Percentiles rank a stretch among this genome's conserved stretches.
phyloP scores from a whole-genome alignment of 1,140 invertebrate genomes.

The Hypothenemus hampei region DNA sequence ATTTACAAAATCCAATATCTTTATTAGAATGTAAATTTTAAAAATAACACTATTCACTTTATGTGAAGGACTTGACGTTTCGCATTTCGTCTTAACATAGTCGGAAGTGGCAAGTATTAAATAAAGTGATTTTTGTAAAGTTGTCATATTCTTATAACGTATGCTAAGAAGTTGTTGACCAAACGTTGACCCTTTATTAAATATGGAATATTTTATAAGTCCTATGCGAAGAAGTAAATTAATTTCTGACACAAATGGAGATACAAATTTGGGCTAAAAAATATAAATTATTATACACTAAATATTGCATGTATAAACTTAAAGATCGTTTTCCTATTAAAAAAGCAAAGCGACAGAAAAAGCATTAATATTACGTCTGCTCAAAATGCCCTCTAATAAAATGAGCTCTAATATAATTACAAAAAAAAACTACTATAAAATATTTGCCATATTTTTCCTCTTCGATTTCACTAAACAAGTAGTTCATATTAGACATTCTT shows the following conservation, averaged over 20 bases:
- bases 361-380: too few species aligned
- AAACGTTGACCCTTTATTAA: slow-evolving; percentile 38
- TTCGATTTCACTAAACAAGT: too few species aligned
- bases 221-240: slow-evolving; percentile 35
- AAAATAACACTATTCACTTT: slow-evolving; percentile 30
- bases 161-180: slow-evolving; percentile 44
- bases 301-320: slow-evolving; percentile 15
- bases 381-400: slow-evolving; percentile 9
- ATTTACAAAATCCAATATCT: slow-evolving; percentile 40
- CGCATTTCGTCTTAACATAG: slow-evolving; percentile 38
- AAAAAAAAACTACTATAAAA: too few species aligned
- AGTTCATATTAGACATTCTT: too few species aligned
- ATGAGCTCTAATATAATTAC: slow-evolving; percentile 10
- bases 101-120: slow-evolving; percentile 30
- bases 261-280: slow-evolving; percentile 36
- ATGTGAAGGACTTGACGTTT: slow-evolving; percentile 34
- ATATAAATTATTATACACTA: not conserved
- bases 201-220: slow-evolving; percentile 39
- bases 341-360: too few species aligned
- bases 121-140: slow-evolving; percentile 35
- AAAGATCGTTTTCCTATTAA: too few species aligned
- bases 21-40: slow-evolving; percentile 29
- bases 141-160: slow-evolving; percentile 41
- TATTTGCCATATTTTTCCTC: too few species aligned
- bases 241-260: slow-evolving; percentile 37